Conservation (phyloP, 2,888 invertebrate species). For the Beris chalybata region DNA sequence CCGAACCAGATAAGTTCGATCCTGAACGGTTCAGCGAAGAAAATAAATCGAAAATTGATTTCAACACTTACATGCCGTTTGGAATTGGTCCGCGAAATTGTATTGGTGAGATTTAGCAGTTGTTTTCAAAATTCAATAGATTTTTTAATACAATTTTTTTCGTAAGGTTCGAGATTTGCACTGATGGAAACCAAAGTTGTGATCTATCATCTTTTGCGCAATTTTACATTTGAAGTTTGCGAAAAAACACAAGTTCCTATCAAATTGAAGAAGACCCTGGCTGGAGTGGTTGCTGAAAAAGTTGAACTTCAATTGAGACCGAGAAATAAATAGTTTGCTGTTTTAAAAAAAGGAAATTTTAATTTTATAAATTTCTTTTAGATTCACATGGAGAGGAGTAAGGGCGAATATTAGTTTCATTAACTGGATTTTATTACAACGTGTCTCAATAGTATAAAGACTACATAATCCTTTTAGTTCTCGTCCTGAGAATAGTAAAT, state of each 20-base stretch:
- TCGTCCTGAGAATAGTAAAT: too few species aligned
- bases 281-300: conserved; percentile 2
- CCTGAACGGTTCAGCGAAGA: conserved; percentile 57
- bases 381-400: too few species aligned
- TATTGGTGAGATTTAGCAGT: conserved; percentile 50
- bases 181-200: conserved; percentile 34
- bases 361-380: too few species aligned
- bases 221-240: conserved; percentile 28
- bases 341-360: too few species aligned
- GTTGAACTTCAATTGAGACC: conserved; percentile 1
- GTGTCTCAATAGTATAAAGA: too few species aligned
- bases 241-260: conserved; percentile 33
- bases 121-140: not conserved
- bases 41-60: conserved; percentile 54
- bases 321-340: not conserved
- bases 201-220: conserved; percentile 22
- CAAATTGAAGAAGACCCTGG: conserved; percentile 10
- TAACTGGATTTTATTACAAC: too few species aligned
- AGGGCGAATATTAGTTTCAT: too few species aligned
- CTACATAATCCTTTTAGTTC: too few species aligned
- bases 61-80: conserved; percentile 56
- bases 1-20: conserved; percentile 58
- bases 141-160: not conserved
- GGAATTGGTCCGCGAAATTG: conserved; percentile 62
- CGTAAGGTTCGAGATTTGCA: conserved; percentile 35